phyloP scores from a whole-genome alignment of 2,113 vertebrate genomes.

The Xyliphius kryptos region DNA sequence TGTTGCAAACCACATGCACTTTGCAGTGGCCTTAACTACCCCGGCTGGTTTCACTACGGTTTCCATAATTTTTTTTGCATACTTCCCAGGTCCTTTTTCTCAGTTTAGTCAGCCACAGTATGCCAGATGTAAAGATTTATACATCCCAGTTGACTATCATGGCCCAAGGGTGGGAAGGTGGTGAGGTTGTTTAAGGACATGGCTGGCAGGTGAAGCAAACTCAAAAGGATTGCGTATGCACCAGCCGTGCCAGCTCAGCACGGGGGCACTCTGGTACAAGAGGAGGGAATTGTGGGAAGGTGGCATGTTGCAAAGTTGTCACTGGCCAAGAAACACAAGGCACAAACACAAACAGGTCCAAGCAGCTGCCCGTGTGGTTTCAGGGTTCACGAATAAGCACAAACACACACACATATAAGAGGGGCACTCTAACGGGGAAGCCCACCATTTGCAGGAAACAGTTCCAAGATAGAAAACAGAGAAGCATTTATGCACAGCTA shows the following conservation, averaged over 20 bases:
- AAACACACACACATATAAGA: too few species aligned
- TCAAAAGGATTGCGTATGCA: too few species aligned
- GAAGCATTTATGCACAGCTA: slow-evolving; percentile 47
- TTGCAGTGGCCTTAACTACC: slow-evolving; percentile 40
- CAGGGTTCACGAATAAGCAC: slow-evolving; percentile 14
- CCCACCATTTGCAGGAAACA: too few species aligned
- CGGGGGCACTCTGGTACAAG: too few species aligned
- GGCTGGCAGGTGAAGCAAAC: slow-evolving; percentile 49
- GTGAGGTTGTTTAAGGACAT: slow-evolving; percentile 40
- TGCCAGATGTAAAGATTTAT: slow-evolving; percentile 58
- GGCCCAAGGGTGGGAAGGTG: slow-evolving; percentile 27
- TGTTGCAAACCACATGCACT: slow-evolving; percentile 54
- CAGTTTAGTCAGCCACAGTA: too few species aligned
- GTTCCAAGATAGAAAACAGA: too few species aligned
- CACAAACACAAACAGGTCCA: slow-evolving; percentile 34
- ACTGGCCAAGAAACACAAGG: slow-evolving; percentile 27
- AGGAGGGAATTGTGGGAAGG: slow-evolving; percentile 21
- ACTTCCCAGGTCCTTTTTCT: too few species aligned
- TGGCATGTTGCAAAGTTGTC: slow-evolving; percentile 2
- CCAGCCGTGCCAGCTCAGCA: too few species aligned
- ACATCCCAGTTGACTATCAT: slow-evolving; percentile 35
- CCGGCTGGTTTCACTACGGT: neutral
- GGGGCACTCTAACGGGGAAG: slow-evolving; percentile 38
- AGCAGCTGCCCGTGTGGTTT: slow-evolving; percentile 28
- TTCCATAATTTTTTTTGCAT: neutral